Conservation (phyloP, 2,113 vertebrate species). For the Hippoglossus stenolepis region DNA sequence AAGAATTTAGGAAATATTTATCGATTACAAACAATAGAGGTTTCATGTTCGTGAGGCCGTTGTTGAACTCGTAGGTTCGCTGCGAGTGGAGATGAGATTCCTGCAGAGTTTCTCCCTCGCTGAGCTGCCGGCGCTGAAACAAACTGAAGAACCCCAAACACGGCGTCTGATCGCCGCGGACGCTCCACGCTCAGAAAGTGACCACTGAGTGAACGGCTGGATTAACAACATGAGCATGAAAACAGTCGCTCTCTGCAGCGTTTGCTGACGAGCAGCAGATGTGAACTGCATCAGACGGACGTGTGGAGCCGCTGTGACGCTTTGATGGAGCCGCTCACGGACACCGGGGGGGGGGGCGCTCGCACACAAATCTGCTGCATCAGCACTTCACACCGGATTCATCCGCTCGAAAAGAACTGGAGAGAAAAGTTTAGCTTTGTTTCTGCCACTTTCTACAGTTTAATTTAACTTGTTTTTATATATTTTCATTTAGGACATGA, state of each 20-base stretch:
- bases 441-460: too few relatives aligned
- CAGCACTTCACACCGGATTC: too few relatives aligned
- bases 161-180: not conserved
- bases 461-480: too few relatives aligned
- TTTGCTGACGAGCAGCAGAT: constrained; percentile 51
- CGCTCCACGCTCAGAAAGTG: not conserved
- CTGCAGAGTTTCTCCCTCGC: not conserved
- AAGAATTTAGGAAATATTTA: too few relatives aligned
- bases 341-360: too few relatives aligned
- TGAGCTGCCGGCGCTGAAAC: constrained; percentile 7
- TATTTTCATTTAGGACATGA: too few relatives aligned
- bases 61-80: constrained; percentile 34
- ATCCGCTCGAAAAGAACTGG: not conserved
- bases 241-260: constrained; percentile 32
- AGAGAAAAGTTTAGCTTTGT: too few relatives aligned
- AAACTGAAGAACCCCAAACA: not conserved
- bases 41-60: too few relatives aligned
- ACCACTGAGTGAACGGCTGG: constrained; percentile 26
- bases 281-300: constrained; percentile 35
- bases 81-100: not conserved
- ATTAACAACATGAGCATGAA: constrained; percentile 11
- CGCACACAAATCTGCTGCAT: too few relatives aligned
- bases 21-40: too few relatives aligned
- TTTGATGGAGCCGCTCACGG: constrained; percentile 29
- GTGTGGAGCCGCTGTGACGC: constrained; percentile 9